Evolutionary conservation across 2,113 vertebrate species (phyloP).

Genomic region (Amphiprion percula): DNA sequence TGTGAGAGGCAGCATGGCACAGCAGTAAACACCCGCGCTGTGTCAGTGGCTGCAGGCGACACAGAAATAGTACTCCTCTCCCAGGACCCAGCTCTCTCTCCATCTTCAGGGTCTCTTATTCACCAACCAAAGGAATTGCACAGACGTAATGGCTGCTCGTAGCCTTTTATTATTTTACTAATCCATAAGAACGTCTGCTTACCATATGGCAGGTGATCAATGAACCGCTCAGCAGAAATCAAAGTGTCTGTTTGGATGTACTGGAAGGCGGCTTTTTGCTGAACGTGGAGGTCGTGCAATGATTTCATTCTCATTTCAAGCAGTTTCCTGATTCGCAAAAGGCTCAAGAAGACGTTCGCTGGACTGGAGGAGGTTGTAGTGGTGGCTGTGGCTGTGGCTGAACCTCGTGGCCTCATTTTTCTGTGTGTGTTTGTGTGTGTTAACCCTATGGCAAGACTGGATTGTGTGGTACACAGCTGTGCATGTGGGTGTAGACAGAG

Average conservation of each 20-base stretch:
- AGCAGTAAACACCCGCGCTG: constrained; percentile 80
- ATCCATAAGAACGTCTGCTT: constrained; percentile 69
- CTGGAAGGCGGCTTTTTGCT: constrained; percentile 51
- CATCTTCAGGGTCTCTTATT: constrained; percentile 73
- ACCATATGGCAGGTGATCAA: constrained; percentile 70
- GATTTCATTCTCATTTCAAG: constrained; percentile 42
- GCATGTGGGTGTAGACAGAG: constrained; percentile 70
- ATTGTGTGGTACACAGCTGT: constrained; percentile 79
- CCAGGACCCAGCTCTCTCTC: constrained; percentile 60
- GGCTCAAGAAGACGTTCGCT: constrained; percentile 23
- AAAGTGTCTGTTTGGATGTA: constrained; percentile 60
- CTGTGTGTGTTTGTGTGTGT: constrained; percentile 35
- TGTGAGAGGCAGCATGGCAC: constrained; percentile 77
- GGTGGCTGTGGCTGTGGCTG: constrained; percentile 14
- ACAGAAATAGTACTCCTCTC: constrained; percentile 81
- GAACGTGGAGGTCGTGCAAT: constrained; percentile 13
- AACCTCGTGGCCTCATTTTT: constrained; percentile 27
- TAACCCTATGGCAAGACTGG: constrained; percentile 67
- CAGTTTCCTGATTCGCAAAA: constrained; percentile 23
- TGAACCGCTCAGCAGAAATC: constrained; percentile 54
- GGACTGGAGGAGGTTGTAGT: constrained; percentile 27
- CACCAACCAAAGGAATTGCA: constrained; percentile 66
- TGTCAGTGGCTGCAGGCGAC: constrained; percentile 82
- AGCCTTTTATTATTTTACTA: constrained; percentile 70
- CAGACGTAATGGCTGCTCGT: constrained; percentile 49